Evolutionary conservation across 2,888 invertebrate species (phyloP), one percentile per base, ranked within the genome.

Genomic region (Lobophora halterata): DNA sequence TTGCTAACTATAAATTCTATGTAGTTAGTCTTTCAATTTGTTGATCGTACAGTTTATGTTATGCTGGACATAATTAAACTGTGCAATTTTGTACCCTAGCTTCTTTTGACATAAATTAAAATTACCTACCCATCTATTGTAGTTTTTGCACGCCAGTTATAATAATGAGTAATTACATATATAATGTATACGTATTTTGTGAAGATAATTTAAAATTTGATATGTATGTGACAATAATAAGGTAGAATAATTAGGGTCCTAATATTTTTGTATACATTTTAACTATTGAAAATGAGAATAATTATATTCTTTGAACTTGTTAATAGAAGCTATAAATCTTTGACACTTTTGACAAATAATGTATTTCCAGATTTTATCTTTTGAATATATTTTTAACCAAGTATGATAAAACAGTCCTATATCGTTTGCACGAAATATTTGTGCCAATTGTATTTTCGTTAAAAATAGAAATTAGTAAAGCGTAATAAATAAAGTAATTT

Each of bases 51-150:
- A 54, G 58, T 70, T 65, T 57, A 49, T 34, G 58, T 75, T 79
- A 80, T 80, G 81, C 80, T 55, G 75, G 79, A 36, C 78, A 78
- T 80, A 79, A 71, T 69, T 49, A 51, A 50, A 65, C 40, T 42
- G 71, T 69, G 66, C 46, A 33, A 49, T 34, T 35, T 17, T 12
- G 13, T 25, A 21, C 7, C 27, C 11, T 19, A 29, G 31, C 31
- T 17, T 16, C 23, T 23, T 39, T 34, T 45, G 20, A 43, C 37
- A 47, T 27, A 47, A 27, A 48, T 49, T 40, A 33, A 51, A 49
- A 35, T 46, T 46, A 37, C 51, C 37, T 42, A 23, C 33, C 5
- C 11, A 29, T 20, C 14, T 26, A 19, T 5, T 11, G 3, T 21
- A 18, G 12, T 19, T 7, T 24, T 30, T 27, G 21, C 38, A 38